Base-by-base conservation (phyloP, 2,797 vertebrate species). In the Erpetoichthys calabaricus region DNA sequence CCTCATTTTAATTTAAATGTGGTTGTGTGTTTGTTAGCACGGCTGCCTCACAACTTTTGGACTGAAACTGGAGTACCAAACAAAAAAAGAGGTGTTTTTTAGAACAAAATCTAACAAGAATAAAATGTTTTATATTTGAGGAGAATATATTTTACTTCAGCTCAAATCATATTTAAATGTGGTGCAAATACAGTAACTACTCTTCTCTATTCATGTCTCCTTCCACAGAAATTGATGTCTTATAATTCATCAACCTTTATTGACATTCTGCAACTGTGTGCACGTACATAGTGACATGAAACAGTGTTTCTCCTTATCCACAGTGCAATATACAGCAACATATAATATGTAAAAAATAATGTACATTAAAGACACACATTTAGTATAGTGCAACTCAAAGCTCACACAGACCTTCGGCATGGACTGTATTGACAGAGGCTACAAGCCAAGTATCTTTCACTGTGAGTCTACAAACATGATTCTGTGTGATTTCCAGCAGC, bases 391-490 rank as follows among this genome's bases (percentile, higher is more conserved):
- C 25, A 25, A 25, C 25, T 25, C 25, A 67, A 91, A 87, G 75
- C 74, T 85, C 68, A 88, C 88, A 8, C 84, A 89, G 80, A 89
- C 83, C 0, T 72, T 86, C 63, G 80, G 77, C 72, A 75, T 82
- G 0, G 84, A 88, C 71, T 86, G 85, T 84, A 75, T 86, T 57
- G 81, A 85, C 74, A 78, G 86, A 80, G 83, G 83, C 85, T 89
- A 62, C 66, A 64, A 47, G 81, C 82, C 72, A 82, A 86, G 77
- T 88, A 86, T 73, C 78, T 90, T 74, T 91, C 87, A 41, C 87
- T 86, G 79, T 90, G 68, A 89, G 86, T 83, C 47, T 54, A 57
- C 45, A 52, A 56, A 45, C 53, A 63, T 57, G 75, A 74, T 73
- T 69, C 71, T 47, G 53, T 43, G 45, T 45, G 42, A 64, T 45